Percentiles rank a stretch among this genome's conserved stretches.
Conservation (phyloP, 1,140 invertebrate species). For the Hyles vespertilio region DNA sequence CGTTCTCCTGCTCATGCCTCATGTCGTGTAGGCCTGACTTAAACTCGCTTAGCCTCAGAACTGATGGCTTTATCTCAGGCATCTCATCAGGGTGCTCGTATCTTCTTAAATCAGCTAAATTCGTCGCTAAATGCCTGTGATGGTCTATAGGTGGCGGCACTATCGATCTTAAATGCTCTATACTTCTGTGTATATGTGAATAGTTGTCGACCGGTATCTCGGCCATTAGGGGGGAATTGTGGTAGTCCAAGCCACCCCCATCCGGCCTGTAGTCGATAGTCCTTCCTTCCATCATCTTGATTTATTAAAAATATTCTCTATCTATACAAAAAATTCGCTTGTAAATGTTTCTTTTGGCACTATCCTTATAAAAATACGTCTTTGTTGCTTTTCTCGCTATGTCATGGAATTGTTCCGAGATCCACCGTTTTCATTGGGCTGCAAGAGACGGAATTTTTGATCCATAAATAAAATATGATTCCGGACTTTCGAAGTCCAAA, state of each 20-base stretch:
- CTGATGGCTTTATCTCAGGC: constrained; percentile 75
- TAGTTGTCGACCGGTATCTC: constrained; percentile 79
- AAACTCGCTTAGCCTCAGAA: constrained; percentile 71
- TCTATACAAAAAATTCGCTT: constrained; percentile 46
- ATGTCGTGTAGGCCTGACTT: constrained; percentile 71
- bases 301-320: constrained; percentile 45
- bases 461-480: constrained; percentile 5
- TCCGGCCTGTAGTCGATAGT: constrained; percentile 77
- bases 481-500: constrained; percentile 28
- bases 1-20: constrained; percentile 67
- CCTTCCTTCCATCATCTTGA: constrained; percentile 77
- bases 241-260: constrained; percentile 77
- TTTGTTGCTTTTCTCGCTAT: constrained; percentile 40
- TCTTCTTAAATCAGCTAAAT: constrained; percentile 71
- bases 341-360: constrained; percentile 66
- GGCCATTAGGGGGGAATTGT: constrained; percentile 78
- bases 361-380: constrained; percentile 68
- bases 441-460: constrained; percentile 26
- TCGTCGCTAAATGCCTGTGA: constrained; percentile 68
- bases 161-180: constrained; percentile 80
- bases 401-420: constrained; percentile 71
- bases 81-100: constrained; percentile 74
- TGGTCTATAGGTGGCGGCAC: constrained; percentile 75
- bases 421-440: constrained; percentile 60
- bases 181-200: constrained; percentile 80